A percentile compares a stretch with the other conserved stretches of the same genome.
Evolutionary conservation across 2,888 invertebrate species (phyloP).

Genomic region (Latrodectus hesperus): DNA sequence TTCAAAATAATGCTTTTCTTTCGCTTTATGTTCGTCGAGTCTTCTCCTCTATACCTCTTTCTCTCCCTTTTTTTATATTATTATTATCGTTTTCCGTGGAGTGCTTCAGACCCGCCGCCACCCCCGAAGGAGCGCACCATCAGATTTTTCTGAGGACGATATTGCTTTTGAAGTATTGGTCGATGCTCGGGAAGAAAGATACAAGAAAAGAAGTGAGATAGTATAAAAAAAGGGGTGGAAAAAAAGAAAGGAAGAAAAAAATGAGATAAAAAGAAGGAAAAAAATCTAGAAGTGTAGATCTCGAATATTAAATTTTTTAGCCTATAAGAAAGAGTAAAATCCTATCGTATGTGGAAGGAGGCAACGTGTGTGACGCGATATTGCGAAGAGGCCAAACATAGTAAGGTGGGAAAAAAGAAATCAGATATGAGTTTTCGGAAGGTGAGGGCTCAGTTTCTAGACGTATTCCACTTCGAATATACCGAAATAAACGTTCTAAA

Average conservation of each 20-base stretch:
- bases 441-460: no score
- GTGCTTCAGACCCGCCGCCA: neutral
- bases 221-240: constrained; percentile 13
- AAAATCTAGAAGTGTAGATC: neutral
- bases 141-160: constrained; percentile 34
- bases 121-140: neutral
- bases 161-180: constrained; percentile 57
- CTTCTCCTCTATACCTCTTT: constrained; percentile 12
- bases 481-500: no score
- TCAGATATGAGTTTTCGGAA: no score
- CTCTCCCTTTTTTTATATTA: constrained; percentile 10
- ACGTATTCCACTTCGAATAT: no score
- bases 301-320: constrained; percentile 5
- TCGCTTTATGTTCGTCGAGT: constrained; percentile 31
- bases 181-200: constrained; percentile 25
- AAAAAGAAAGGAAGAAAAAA: constrained; percentile 12
- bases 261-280: neutral
- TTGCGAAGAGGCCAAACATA: neutral
- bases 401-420: no score
- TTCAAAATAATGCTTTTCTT: constrained; percentile 56
- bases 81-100: constrained; percentile 27
- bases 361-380: neutral
- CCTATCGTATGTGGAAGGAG: neutral
- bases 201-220: constrained; percentile 1
- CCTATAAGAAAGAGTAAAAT: neutral